Base-by-base conservation (phyloP, 1,140 invertebrate species). In the Pogonognathellus flavescens region DNA sequence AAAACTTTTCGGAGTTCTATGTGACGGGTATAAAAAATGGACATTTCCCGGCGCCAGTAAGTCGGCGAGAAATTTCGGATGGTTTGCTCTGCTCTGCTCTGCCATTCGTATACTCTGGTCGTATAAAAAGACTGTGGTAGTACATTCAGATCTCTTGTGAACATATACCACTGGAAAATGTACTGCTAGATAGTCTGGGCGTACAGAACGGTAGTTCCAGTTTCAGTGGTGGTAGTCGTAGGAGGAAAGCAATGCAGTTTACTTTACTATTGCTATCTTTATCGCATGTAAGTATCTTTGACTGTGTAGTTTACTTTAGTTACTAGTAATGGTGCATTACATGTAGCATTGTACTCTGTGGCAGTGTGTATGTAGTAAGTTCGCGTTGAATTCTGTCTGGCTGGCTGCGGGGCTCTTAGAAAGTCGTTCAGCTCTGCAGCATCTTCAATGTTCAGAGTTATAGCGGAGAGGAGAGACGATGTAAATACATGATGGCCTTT, bases 1-100 rank as follows among this genome's bases (percentile, higher is more conserved):
- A 88, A 88, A 88, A 88, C 83, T 86, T 86, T 82, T 83, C 53
- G 70, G 70, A 76, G 70, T 70, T 84, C 49, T 84, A 82, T 86
- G 59, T 86, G 86, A 87, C 83, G 86, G 80, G 49, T 76, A 53
- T 53, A 87, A 87, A 87, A 88, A 88, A 85, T 88, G 83, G 86
- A 87, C 86, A 88, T 88, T 88, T 87, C 83, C 86, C 84, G 88
- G 88, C 88, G 86, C 87, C 88, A 87, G 41, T 55, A 84, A 88
- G 88, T 88, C 88, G 86, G 60, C 52, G 62, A 80, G 50, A 83
- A 85, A 87, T 85, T 83, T 84, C 41, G 76, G 52, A 57, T 84
- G 70, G 70, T 76, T 76, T 76, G 70, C 31, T 50, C 41, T 76
- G 16, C n/a, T 50, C 41, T 25, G 57, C 50, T 57, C 50, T 53